Percentiles rank a stretch among this genome's conserved stretches.
phyloP scores from a whole-genome alignment of 2,797 vertebrate genomes.

The Limnodromus scolopaceus region DNA sequence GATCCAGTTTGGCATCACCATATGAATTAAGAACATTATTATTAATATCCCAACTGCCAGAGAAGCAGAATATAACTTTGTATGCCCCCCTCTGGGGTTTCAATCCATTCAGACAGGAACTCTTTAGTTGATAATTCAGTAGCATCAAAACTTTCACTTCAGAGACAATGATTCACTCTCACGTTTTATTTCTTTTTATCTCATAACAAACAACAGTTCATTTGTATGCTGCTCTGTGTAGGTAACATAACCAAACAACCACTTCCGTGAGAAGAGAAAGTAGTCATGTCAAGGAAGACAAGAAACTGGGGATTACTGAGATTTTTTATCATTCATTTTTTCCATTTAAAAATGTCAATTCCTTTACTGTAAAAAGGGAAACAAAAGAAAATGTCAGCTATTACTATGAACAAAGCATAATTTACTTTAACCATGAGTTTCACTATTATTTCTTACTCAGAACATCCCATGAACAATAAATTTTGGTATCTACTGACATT shows the following conservation, averaged over 20 bases:
- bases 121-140: not conserved
- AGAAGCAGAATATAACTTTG: not conserved
- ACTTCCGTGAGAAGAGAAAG: conserved; percentile 5
- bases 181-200: conserved; percentile 2
- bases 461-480: conserved; percentile 11
- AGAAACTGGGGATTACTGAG: conserved; percentile 22
- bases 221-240: not conserved
- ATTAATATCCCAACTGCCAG: not conserved
- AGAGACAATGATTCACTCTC: not conserved
- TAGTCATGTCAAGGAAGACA: not conserved
- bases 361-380: not conserved
- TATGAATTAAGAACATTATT: not conserved
- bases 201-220: not conserved
- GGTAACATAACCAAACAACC: not conserved
- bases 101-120: not conserved
- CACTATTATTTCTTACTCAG: not conserved
- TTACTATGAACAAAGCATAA: not conserved
- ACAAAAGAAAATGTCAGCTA: conserved; percentile 16
- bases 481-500: conserved; percentile 8
- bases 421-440: conserved; percentile 2
- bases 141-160: not conserved
- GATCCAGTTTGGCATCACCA: not conserved
- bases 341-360: not conserved
- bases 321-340: not conserved
- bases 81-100: not conserved